Conservation (phyloP, 1,140 invertebrate species). For the Grapholita molesta region DNA sequence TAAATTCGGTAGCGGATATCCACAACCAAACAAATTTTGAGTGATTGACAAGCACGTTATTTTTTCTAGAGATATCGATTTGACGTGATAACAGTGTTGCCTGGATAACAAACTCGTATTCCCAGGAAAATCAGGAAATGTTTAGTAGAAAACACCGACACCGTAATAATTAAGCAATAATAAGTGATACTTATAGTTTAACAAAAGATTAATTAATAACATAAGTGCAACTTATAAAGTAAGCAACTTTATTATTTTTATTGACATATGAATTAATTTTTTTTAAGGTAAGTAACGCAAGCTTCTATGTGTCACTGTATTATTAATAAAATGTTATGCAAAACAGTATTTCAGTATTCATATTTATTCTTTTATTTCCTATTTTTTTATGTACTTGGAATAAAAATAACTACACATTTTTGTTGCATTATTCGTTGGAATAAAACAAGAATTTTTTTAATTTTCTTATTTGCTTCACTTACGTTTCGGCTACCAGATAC, state of each 20-base stretch:
- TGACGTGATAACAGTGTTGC: slow-evolving; percentile 2
- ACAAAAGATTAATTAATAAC: too few relatives aligned
- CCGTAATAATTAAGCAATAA: neutral
- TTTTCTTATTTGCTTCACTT: neutral
- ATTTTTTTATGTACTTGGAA: neutral
- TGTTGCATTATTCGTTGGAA: neutral
- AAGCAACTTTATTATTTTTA: too few relatives aligned
- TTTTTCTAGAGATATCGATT: slow-evolving; percentile 15
- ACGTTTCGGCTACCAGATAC: neutral
- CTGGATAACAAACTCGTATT: neutral
- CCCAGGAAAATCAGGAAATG: neutral
- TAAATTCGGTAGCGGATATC: slow-evolving; percentile 5
- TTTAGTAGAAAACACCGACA: neutral
- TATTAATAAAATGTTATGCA: too few relatives aligned
- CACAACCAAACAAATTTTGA: neutral
- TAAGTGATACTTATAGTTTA: neutral
- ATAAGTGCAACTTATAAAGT: too few relatives aligned
- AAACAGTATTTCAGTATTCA: too few relatives aligned
- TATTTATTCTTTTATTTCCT: too few relatives aligned
- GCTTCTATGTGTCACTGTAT: too few relatives aligned
- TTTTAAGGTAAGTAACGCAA: too few relatives aligned
- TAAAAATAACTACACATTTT: neutral
- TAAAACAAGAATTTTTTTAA: neutral
- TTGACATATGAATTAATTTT: too few relatives aligned
- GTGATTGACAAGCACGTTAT: neutral